These are phyloP conservation scores for Syrmaticus mikado DNA, from an alignment of 2,113 vertebrate genomes.

Conservation along the genomic window DNA sequence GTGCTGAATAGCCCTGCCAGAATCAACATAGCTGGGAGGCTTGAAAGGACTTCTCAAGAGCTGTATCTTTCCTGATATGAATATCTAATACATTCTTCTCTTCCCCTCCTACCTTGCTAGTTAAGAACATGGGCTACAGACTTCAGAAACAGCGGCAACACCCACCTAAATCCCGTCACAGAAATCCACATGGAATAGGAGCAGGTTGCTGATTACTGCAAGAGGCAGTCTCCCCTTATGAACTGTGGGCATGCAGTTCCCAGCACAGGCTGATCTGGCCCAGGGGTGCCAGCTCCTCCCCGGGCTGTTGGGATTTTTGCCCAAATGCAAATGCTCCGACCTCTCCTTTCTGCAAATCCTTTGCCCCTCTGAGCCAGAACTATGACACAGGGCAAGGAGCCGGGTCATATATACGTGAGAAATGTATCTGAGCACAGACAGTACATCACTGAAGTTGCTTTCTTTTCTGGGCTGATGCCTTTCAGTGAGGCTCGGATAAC, in stretches of 20 bases:
- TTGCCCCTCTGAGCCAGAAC: not conserved
- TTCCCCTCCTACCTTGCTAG: not conserved
- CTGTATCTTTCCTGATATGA: not conserved
- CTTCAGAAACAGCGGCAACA: not conserved
- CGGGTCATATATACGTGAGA: not conserved
- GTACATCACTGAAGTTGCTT: not conserved
- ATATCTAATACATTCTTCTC: not conserved
- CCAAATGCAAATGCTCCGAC: not conserved
- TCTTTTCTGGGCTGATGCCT: conserved; percentile 24
- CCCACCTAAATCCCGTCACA: not conserved
- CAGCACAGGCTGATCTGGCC: not conserved
- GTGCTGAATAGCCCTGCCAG: conserved; percentile 15
- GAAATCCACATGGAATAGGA: not conserved
- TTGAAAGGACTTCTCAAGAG: not conserved
- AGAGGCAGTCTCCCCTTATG: not conserved
- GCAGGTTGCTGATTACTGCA: not conserved
- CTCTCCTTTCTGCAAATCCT: not conserved
- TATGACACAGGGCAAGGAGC: not conserved
- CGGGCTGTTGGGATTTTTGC: not conserved
- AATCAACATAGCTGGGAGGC: conserved; percentile 25
- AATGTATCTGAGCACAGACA: conserved; percentile 7
- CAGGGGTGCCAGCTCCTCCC: not conserved
- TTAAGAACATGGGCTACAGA: not conserved
- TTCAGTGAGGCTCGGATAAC: conserved; percentile 58
- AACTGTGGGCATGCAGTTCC: not conserved